phyloP scores from a whole-genome alignment of 2,888 invertebrate genomes.

The Formica aserva region DNA sequence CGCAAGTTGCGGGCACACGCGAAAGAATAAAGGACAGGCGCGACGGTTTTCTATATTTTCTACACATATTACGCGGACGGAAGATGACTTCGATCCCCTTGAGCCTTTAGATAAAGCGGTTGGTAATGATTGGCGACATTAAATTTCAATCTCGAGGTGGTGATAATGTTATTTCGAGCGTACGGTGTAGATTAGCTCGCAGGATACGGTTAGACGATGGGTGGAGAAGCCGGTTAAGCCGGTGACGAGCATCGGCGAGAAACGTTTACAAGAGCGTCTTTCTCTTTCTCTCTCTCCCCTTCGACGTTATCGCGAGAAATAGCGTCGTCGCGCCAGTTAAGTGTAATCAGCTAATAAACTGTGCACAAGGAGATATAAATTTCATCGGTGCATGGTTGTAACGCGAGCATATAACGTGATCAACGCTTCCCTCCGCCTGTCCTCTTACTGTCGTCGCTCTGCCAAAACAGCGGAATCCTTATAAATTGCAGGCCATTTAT shows the following conservation, averaged over 20 bases:
- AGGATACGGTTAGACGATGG: slow-evolving; percentile 21
- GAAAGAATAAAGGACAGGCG: not conserved
- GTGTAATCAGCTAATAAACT: slow-evolving; percentile 34
- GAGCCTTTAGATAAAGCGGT: not conserved
- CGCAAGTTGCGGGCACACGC: not conserved
- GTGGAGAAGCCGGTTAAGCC: not conserved
- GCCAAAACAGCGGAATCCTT: slow-evolving; percentile 51
- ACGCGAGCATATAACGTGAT: slow-evolving; percentile 14
- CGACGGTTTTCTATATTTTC: not conserved
- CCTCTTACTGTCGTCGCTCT: slow-evolving; percentile 50
- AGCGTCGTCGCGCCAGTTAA: slow-evolving; percentile 15
- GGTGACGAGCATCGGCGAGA: not conserved
- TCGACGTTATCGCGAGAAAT: slow-evolving; percentile 57
- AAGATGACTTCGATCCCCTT: not conserved
- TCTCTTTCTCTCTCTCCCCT: not conserved
- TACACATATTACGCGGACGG: not conserved
- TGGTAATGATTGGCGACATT: slow-evolving; percentile 17
- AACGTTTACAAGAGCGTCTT: not conserved
- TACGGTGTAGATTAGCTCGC: slow-evolving; percentile 19
- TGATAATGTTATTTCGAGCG: slow-evolving; percentile 37
- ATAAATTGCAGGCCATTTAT: slow-evolving; percentile 41
- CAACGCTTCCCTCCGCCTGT: slow-evolving; percentile 22
- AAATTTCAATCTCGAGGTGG: slow-evolving; percentile 28
- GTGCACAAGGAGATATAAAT: slow-evolving; percentile 43
- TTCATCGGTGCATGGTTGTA: slow-evolving; percentile 25